Evolutionary conservation across 2,113 vertebrate species (phyloP).

Genomic region (Cryptotis parvus): DNA sequence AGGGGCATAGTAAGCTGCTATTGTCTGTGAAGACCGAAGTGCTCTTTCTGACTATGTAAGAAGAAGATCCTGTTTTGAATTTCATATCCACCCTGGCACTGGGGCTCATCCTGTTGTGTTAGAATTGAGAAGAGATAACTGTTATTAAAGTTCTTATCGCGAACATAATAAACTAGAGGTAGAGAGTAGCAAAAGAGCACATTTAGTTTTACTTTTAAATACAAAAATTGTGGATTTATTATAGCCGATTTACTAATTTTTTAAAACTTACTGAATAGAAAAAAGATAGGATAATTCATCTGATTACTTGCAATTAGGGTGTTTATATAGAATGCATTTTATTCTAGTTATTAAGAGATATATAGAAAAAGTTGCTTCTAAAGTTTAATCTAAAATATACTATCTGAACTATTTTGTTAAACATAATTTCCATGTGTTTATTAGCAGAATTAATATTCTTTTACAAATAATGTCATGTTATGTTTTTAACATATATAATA

Average conservation of each 20-base stretch:
- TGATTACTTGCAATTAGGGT: slow-evolving; percentile 53
- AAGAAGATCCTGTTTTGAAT: slow-evolving; percentile 87
- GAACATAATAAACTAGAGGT: slow-evolving; percentile 85
- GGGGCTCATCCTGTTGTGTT: slow-evolving; percentile 79
- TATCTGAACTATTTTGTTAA: neutral
- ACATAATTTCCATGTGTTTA: neutral
- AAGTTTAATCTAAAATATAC: slow-evolving; percentile 44
- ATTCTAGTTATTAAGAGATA: slow-evolving; percentile 45
- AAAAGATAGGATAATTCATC: slow-evolving; percentile 54
- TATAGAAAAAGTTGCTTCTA: slow-evolving; percentile 30
- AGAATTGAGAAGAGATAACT: slow-evolving; percentile 87
- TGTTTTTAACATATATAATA: slow-evolving; percentile 53
- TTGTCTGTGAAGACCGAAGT: slow-evolving; percentile 73
- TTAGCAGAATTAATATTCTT: slow-evolving; percentile 54
- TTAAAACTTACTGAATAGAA: slow-evolving; percentile 16
- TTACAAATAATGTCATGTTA: slow-evolving; percentile 21
- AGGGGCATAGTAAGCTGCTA: slow-evolving; percentile 70
- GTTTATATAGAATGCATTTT: slow-evolving; percentile 47
- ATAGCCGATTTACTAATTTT: slow-evolving; percentile 32
- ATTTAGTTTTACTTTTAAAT: slow-evolving; percentile 83
- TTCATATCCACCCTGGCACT: slow-evolving; percentile 85
- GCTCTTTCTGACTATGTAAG: slow-evolving; percentile 77
- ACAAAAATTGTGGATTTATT: slow-evolving; percentile 65
- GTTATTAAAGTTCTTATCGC: slow-evolving; percentile 97
- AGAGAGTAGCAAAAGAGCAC: slow-evolving; percentile 80